Base-by-base conservation (phyloP, 2,797 vertebrate genomes). In the Diglossa cyanea region DNA sequence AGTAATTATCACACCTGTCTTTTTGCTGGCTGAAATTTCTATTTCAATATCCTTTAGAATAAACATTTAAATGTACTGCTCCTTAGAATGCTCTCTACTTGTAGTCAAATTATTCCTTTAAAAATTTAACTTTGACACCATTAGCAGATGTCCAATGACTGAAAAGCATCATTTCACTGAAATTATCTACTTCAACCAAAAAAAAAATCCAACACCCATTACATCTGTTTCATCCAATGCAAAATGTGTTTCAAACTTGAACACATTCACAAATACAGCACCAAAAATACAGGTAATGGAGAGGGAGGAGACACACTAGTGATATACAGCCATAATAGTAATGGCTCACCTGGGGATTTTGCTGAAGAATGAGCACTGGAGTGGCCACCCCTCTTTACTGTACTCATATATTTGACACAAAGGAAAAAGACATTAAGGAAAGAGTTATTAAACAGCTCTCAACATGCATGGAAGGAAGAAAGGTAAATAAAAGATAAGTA, bases 301-400 rank as follows among this genome's bases (percentile, higher is more conserved):
- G 79, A 88, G 80, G 94, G 86, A 95, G 75, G 40, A 91, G 88
- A 89, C 78, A 96, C 92, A 95, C 95, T 93, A 40, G 92, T 92
- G 95, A 94, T 42, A 97, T 8, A 97, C 68, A 97, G 97, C 97
- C 97, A 95, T 95, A 76, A 65, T 31, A 65, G 58, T 20, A 96
- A 95, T 97, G 98, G 97, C 98, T 99, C 98, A 99, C 99, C 99
- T 98, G 99, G 99, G 96, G 99, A 99, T 97, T 98, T 99, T 98
- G 99, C 95, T 86, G 99, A 98, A 97, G 98, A 98, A 94, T 98
- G 98, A 96, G 98, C 98, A 98, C 98, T 98, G 97, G 98, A 98
- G 97, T 98, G 98, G 95, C 98, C 97, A 87, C 98, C 96, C 98
- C 98, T 98, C 97, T 98, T 99, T 91, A 98, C 99, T 99, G 98